Conservation (phyloP, 2,113 vertebrate species). For the Dasyprocta punctata region DNA sequence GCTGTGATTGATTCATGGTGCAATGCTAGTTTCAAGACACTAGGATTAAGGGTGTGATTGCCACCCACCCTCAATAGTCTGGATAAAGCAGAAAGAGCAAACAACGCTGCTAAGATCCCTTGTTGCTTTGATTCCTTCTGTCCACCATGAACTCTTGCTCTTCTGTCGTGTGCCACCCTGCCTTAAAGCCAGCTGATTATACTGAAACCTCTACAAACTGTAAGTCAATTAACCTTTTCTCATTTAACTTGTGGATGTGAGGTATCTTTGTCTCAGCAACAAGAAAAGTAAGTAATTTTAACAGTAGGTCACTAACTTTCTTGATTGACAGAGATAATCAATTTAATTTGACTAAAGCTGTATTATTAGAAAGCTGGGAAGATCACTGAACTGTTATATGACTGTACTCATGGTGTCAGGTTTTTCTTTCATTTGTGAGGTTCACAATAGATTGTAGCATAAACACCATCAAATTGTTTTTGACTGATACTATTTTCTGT, state of each 20-base stretch:
- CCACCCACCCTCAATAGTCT: too few species aligned
- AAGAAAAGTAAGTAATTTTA: background rate
- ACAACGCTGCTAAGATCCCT: too few species aligned
- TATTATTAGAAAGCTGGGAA: background rate
- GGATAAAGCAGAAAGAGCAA: too few species aligned
- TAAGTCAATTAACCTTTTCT: background rate
- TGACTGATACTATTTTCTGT: background rate
- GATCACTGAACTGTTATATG: background rate
- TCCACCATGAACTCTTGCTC: too few species aligned
- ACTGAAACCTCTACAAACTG: background rate
- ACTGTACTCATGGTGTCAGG: background rate
- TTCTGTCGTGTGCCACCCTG: background rate
- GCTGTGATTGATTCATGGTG: too few species aligned
- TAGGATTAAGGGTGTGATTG: too few species aligned
- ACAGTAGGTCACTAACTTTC: background rate
- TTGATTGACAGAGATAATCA: background rate
- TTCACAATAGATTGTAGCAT: background rate
- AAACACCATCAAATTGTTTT: constrained; percentile 12
- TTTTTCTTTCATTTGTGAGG: constrained; percentile 33
- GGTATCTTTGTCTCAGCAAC: background rate
- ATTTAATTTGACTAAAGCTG: background rate
- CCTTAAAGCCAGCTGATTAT: background rate
- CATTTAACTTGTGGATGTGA: background rate
- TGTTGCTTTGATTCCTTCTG: too few species aligned
- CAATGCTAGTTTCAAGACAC: too few species aligned